Evolutionary conservation across 2,113 vertebrate genomes (phyloP).

Genomic region (Cervus canadensis): DNA sequence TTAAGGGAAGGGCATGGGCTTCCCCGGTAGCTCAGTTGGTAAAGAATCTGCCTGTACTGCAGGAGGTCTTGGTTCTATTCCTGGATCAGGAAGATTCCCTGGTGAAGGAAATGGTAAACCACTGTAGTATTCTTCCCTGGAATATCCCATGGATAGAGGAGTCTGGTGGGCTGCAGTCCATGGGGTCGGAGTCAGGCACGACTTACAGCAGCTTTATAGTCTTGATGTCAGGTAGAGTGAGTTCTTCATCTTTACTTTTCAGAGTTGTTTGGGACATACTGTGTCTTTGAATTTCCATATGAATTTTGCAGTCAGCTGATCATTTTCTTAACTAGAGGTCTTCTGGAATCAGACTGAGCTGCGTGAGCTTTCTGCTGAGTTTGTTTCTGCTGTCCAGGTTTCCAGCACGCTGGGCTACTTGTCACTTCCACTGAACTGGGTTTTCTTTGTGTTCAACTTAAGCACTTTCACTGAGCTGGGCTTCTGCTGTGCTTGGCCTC

Average conservation of each 20-base stretch:
- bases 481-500: neutral
- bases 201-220: neutral
- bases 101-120: neutral
- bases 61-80: neutral
- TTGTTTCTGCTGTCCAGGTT: neutral
- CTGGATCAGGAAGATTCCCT: neutral
- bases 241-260: neutral
- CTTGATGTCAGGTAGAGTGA: neutral
- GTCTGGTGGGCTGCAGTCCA: neutral
- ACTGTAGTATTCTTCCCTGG: neutral
- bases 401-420: neutral
- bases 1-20: neutral
- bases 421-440: neutral
- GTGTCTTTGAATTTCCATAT: neutral
- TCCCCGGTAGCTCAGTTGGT: neutral
- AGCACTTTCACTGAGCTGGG: neutral
- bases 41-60: neutral
- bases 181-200: neutral
- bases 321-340: neutral
- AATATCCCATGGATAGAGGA: neutral
- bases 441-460: neutral
- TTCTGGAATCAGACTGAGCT: neutral
- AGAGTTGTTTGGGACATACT: neutral
- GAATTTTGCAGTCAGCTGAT: neutral
- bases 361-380: fast-evolving